A percentile compares a stretch with the other conserved stretches of the same genome.
phyloP scores from a whole-genome alignment of 2,888 invertebrate genomes.

The Mantis religiosa region DNA sequence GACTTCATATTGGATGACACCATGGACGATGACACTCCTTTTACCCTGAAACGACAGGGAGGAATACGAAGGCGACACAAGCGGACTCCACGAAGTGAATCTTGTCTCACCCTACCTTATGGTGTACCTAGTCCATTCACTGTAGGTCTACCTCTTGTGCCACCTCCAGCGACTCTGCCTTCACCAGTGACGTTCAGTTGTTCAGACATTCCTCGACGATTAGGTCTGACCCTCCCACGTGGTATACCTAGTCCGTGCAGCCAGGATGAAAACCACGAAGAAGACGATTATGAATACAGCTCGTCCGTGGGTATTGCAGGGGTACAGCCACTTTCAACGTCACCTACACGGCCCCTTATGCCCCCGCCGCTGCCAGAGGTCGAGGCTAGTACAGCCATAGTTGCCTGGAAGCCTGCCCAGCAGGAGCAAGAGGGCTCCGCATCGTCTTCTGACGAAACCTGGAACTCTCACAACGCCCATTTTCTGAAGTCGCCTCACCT shows the following conservation, averaged over 20 bases:
- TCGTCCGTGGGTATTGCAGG: neutral
- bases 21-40: constrained; percentile 11
- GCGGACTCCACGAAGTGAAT: neutral
- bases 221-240: constrained; percentile 48
- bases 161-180: neutral
- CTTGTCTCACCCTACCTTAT: constrained; percentile 39
- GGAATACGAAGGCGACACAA: constrained; percentile 24
- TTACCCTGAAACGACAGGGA: constrained; percentile 26
- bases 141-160: neutral
- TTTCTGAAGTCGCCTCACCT: constrained; percentile 21
- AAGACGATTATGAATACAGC: neutral
- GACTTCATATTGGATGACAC: neutral
- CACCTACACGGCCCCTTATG: neutral
- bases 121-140: constrained; percentile 41
- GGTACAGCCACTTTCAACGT: constrained; percentile 7
- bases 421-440: constrained; percentile 15
- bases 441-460: constrained; percentile 34
- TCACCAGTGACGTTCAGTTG: neutral
- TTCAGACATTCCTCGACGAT: neutral
- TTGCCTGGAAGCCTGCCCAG: neutral
- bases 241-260: constrained; percentile 54
- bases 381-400: neutral
- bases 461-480: constrained; percentile 35
- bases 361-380: neutral
- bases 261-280: constrained; percentile 40